These are phyloP conservation scores for Allophyes oxyacanthae DNA, from an alignment of 2,888 invertebrate species.

Conservation along the genomic window DNA sequence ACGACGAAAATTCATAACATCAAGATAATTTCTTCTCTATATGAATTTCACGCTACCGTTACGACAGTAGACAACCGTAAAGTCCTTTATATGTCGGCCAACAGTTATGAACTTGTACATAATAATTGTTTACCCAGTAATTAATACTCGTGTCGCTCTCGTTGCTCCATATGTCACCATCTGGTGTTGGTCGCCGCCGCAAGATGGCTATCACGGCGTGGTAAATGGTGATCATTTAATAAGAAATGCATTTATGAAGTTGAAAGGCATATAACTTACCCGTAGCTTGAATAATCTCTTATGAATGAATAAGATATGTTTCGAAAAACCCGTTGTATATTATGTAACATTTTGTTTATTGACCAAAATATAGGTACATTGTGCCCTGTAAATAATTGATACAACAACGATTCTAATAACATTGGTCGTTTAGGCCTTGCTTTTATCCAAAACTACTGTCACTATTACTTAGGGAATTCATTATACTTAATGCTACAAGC, in stretches of 20 bases:
- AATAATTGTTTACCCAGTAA: constrained; percentile 57
- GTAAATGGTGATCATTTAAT: constrained; percentile 40
- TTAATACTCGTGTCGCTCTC: constrained; percentile 54
- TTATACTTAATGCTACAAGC: too few relatives aligned
- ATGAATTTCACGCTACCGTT: constrained; percentile 35
- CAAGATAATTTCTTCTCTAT: not conserved
- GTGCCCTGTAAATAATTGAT: too few relatives aligned
- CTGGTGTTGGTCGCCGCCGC: constrained; percentile 17
- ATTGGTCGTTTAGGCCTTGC: too few relatives aligned
- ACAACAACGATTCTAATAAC: too few relatives aligned
- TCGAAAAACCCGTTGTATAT: not conserved
- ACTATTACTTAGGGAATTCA: too few relatives aligned
- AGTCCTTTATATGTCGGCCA: constrained; percentile 52
- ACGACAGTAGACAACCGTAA: constrained; percentile 35
- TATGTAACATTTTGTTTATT: not conserved
- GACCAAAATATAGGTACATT: too few relatives aligned
- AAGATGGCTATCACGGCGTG: constrained; percentile 44
- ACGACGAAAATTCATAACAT: not conserved
- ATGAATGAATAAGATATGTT: not conserved
- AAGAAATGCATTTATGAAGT: constrained; percentile 30
- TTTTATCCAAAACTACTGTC: too few relatives aligned
- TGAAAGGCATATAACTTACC: constrained; percentile 31
- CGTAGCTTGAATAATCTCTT: constrained; percentile 7
- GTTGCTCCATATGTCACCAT: constrained; percentile 41
- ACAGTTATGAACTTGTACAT: constrained; percentile 58